A percentile compares a stretch with the other conserved stretches of the same genome.
Conservation (phyloP, 2,797 vertebrate species). For the Gallirallus australis region DNA sequence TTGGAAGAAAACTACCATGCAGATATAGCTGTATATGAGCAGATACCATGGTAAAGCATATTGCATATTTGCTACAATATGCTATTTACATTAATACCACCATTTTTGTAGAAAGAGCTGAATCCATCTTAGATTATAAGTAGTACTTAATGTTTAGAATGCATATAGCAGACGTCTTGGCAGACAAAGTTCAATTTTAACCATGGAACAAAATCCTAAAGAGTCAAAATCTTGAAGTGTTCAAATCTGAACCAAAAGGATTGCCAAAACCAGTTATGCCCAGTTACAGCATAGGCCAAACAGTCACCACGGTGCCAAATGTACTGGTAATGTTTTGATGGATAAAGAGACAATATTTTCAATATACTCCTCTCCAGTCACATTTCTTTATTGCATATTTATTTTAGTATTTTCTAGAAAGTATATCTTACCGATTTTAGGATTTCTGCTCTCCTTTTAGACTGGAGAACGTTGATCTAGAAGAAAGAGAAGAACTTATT, state of each 20-base stretch:
- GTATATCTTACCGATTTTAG: constrained; percentile 90
- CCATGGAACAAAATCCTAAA: neutral
- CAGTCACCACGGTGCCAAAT: neutral
- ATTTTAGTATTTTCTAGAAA: neutral
- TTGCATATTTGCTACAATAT: neutral
- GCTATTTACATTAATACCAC: neutral
- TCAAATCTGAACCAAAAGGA: neutral
- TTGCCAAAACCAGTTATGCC: neutral
- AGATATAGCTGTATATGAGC: neutral
- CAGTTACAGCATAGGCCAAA: neutral
- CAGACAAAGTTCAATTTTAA: neutral
- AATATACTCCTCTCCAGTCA: neutral
- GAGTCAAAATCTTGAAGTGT: neutral
- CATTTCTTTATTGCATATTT: neutral
- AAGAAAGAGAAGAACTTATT: neutral
- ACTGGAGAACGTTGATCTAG: constrained; percentile 98
- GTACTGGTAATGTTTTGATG: neutral
- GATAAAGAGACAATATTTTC: neutral
- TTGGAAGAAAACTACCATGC: neutral
- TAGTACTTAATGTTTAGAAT: neutral
- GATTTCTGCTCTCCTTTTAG: constrained; percentile 97
- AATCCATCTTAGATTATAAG: neutral
- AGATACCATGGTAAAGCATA: neutral
- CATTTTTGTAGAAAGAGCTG: neutral
- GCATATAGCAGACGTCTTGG: neutral